phyloP scores from a whole-genome alignment of 1,140 invertebrate genomes.

The Euwallacea similis region DNA sequence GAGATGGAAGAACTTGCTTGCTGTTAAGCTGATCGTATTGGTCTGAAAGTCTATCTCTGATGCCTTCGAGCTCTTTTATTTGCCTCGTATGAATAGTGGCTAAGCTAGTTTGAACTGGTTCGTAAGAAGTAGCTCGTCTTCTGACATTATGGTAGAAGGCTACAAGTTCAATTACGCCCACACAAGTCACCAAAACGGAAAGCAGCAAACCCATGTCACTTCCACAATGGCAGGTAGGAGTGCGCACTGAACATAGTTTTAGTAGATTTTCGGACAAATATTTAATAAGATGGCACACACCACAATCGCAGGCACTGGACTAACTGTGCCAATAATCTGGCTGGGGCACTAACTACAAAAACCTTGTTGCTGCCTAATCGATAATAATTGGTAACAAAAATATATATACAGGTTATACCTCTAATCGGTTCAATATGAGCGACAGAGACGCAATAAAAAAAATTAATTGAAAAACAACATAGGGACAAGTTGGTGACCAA shows the following conservation, averaged over 20 bases:
- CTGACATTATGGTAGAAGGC: constrained; percentile 61
- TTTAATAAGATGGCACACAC: not conserved
- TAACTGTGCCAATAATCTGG: constrained; percentile 41
- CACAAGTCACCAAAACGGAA: constrained; percentile 71
- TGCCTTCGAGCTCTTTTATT: constrained; percentile 28
- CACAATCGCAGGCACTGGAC: constrained; percentile 13
- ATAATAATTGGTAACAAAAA: constrained; percentile 38
- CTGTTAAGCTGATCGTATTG: constrained; percentile 11
- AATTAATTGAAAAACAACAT: constrained; percentile 29
- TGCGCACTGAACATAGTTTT: constrained; percentile 30
- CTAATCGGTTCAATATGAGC: constrained; percentile 3
- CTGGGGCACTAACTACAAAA: constrained; percentile 42
- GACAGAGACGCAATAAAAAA: constrained; percentile 8
- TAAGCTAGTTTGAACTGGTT: constrained; percentile 7
- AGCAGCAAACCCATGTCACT: constrained; percentile 66
- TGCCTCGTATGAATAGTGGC: constrained; percentile 22
- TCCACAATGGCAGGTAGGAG: constrained; percentile 8
- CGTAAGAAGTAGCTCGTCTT: constrained; percentile 22
- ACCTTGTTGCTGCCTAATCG: constrained; percentile 39
- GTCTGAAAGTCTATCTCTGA: constrained; percentile 10
- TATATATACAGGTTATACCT: constrained; percentile 4
- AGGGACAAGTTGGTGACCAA: not conserved
- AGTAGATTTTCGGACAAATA: constrained; percentile 20
- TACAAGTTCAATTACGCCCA: constrained; percentile 69
- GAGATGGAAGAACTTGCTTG: not conserved